A percentile compares a stretch with the other conserved stretches of the same genome.
Evolutionary conservation across 2,888 invertebrate genomes (phyloP).

Genomic region (Ptychoptera albimana): DNA sequence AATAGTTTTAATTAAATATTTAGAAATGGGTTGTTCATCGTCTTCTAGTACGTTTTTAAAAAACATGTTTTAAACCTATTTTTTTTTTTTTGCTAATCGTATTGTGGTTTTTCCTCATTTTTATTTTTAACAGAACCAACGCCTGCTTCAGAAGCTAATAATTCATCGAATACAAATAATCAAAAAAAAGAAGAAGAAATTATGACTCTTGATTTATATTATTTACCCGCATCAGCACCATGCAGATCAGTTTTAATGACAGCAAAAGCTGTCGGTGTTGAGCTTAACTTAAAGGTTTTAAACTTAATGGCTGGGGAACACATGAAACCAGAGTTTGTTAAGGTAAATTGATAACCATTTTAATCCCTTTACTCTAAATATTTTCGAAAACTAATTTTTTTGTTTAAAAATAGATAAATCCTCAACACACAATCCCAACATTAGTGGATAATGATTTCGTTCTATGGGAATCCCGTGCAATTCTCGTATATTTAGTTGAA

Average conservation of each 20-base stretch:
- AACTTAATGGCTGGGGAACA: constrained; percentile 48
- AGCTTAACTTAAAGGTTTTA: constrained; percentile 44
- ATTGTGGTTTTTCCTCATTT: too few species aligned
- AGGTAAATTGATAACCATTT: constrained; percentile 31
- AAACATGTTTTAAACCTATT: too few species aligned
- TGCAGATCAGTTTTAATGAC: constrained; percentile 47
- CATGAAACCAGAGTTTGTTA: constrained; percentile 49
- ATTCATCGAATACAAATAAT: too few species aligned
- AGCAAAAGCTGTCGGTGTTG: constrained; percentile 47
- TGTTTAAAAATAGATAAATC: constrained; percentile 46
- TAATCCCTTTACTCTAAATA: background rate
- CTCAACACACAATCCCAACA: constrained; percentile 73
- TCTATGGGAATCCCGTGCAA: constrained; percentile 73
- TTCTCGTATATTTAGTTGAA: constrained; percentile 61
- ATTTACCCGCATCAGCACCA: constrained; percentile 44
- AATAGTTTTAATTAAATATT: too few species aligned
- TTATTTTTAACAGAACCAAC: too few species aligned
- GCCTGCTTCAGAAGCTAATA: too few species aligned
- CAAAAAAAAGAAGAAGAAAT: background rate
- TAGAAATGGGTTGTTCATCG: too few species aligned
- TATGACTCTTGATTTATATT: constrained; percentile 41
- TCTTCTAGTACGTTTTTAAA: too few species aligned
- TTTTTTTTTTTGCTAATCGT: too few species aligned
- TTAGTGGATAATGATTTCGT: constrained; percentile 66
- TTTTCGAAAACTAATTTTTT: background rate